Evolutionary conservation across 2,113 vertebrate species (phyloP).

Genomic region (Poecilia latipinna): DNA sequence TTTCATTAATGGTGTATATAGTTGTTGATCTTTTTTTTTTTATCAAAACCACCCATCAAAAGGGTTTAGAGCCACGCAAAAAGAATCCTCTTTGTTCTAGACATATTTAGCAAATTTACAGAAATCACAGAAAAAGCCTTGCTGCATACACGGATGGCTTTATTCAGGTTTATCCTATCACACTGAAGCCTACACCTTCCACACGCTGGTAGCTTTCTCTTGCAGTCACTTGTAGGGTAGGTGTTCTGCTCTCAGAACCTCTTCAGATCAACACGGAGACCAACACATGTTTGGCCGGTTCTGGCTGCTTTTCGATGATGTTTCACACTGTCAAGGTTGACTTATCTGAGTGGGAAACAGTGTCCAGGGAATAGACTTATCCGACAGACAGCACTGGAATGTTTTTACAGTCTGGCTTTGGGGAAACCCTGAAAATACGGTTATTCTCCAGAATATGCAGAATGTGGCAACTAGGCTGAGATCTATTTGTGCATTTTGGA

Average conservation of each 20-base stretch:
- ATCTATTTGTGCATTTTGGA: not conserved
- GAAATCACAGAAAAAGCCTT: no score
- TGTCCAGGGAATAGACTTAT: slow-evolving; percentile 67
- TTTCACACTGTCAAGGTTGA: slow-evolving; percentile 75
- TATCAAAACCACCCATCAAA: not conserved
- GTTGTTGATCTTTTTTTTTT: not conserved
- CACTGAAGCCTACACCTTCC: slow-evolving; percentile 15
- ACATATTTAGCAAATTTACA: no score
- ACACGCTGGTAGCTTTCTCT: slow-evolving; percentile 28
- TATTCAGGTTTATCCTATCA: not conserved
- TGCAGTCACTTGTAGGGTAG: slow-evolving; percentile 67
- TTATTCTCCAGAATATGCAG: slow-evolving; percentile 34
- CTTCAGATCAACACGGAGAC: slow-evolving; percentile 48
- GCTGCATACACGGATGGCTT: no score
- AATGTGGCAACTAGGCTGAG: slow-evolving; percentile 20
- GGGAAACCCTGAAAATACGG: slow-evolving; percentile 32
- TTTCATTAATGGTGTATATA: no score
- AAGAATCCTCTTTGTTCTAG: no score
- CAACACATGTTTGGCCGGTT: slow-evolving; percentile 69
- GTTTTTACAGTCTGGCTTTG: slow-evolving; percentile 66
- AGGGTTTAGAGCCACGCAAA: not conserved
- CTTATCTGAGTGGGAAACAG: slow-evolving; percentile 64
- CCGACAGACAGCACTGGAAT: slow-evolving; percentile 67
- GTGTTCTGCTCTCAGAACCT: slow-evolving; percentile 61
- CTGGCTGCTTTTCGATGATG: slow-evolving; percentile 67